These are phyloP conservation scores for Ictalurus furcatus DNA, from an alignment of 2,113 vertebrate species.

Conservation along the genomic window DNA sequence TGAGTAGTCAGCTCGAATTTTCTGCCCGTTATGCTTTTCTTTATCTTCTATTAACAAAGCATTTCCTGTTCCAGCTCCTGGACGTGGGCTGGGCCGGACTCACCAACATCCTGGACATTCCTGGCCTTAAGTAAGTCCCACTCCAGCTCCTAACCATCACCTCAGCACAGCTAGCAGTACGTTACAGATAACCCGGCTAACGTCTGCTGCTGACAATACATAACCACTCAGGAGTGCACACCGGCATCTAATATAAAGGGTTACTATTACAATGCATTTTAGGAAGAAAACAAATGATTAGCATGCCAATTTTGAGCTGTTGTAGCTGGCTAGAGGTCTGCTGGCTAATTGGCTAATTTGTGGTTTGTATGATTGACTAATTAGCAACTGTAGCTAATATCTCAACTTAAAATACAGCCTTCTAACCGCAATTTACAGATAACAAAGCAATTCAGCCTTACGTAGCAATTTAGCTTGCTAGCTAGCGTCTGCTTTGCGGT, in stretches of 20 bases:
- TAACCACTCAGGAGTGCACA: background rate
- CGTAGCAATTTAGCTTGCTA: background rate
- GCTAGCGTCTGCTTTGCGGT: background rate
- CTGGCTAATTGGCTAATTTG: background rate
- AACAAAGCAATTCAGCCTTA: background rate
- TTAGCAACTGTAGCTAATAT: background rate
- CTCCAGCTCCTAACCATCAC: background rate
- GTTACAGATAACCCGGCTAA: background rate
- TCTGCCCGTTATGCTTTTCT: background rate
- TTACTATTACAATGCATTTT: background rate
- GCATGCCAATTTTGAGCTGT: background rate
- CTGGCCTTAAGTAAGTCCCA: slow-evolving; percentile 89
- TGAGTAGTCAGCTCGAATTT: background rate
- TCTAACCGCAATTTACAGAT: background rate
- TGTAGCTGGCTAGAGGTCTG: background rate
- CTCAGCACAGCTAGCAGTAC: background rate
- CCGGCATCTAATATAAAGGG: background rate
- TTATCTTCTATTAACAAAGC: background rate
- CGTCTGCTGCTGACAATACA: no score
- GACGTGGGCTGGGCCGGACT: slow-evolving; percentile 98
- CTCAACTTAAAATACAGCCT: background rate
- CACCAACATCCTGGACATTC: slow-evolving; percentile 95
- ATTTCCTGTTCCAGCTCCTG: slow-evolving; percentile 77
- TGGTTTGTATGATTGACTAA: background rate
- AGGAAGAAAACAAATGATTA: background rate